A percentile compares a stretch with the other conserved stretches of the same genome.
phyloP scores from a whole-genome alignment of 2,888 invertebrate genomes.

The Monochamus alternatus region DNA sequence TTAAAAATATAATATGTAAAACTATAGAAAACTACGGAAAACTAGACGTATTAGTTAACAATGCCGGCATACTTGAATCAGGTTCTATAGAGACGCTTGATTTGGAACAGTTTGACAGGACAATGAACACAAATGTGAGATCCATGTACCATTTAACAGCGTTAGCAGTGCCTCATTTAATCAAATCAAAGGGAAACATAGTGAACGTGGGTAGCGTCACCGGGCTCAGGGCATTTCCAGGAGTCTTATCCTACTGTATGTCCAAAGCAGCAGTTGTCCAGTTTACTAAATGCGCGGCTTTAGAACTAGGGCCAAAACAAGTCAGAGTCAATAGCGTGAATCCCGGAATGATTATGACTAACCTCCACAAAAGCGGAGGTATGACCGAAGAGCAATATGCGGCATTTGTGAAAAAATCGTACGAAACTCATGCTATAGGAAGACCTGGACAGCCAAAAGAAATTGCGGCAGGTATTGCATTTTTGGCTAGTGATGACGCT shows the following conservation, averaged over 20 bases:
- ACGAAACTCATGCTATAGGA: conserved; percentile 93
- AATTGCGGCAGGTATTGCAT: conserved; percentile 92
- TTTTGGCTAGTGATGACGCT: conserved; percentile 90
- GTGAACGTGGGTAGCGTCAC: conserved; percentile 97
- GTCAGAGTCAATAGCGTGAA: conserved; percentile 94
- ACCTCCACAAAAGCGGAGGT: conserved; percentile 90
- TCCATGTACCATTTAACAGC: conserved; percentile 87
- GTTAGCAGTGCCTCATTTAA: conserved; percentile 89
- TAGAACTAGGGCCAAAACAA: conserved; percentile 87
- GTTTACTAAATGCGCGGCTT: conserved; percentile 91
- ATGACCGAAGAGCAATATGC: conserved; percentile 87
- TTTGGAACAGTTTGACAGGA: conserved; percentile 89
- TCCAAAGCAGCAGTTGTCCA: conserved; percentile 97
- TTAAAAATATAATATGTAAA: conserved; percentile 80
- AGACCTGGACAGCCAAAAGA: conserved; percentile 88
- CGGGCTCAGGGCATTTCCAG: conserved; percentile 92
- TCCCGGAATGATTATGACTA: conserved; percentile 95
- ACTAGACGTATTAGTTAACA: conserved; percentile 89
- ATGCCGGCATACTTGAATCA: conserved; percentile 79
- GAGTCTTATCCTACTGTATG: conserved; percentile 91
- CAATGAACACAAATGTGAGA: conserved; percentile 93
- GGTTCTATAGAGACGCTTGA: conserved; percentile 91
- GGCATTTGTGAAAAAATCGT: conserved; percentile 87
- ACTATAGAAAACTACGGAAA: conserved; percentile 84
- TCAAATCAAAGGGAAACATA: conserved; percentile 84